Base-by-base conservation (phyloP, 2,888 invertebrate genomes). In the Dynastes grantii region DNA sequence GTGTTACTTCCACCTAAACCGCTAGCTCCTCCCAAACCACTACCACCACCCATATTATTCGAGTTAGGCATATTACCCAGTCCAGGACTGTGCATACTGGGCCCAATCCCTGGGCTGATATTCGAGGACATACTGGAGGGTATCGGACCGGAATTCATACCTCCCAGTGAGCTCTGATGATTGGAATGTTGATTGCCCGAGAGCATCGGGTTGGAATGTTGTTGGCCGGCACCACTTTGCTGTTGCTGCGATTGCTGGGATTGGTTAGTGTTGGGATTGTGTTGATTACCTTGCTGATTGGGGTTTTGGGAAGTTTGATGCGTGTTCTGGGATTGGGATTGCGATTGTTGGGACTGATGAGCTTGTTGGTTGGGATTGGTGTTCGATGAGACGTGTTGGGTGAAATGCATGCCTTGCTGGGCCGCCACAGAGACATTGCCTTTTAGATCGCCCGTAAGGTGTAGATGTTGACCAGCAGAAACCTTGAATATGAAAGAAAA, bases 401-500 rank as follows among this genome's bases (percentile, higher is more conserved):
- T 90, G 86, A 93, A 93, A 90, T 95, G 95, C 91, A 96, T 94
- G 84, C 95, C 95, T 88, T 96, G 96, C 87, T 96, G 95, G 40
- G 95, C 93, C n/a, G 95, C 95, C 78, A 95, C 94, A 1, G 95
- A 94, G 73, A 95, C 94, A 80, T 93, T 94, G 84, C 92, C 92
- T 86, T 93, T 93, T 83, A 94, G 90, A 83, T 93, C 94, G 82
- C 94, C 93, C 85, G 92, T 93, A 84, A 95, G 91, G 88, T 95
- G 94, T 91, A 96, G 92, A 86, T 95, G 96, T 89, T 97, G 97
- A 45, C 96, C 96, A 84, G 96, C 95, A 1, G 95, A 95, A 84
- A 96, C 96, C 96, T 96, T 88, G 37, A 85, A 84, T 79, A n/a
- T 16, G n/a, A 55, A 37, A 37, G 5, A 37, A 5, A 5, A 37